Evolutionary conservation across 2,888 invertebrate genomes (phyloP), one percentile per base, ranked within the genome.

Genomic region (Idaea dimidiata): DNA sequence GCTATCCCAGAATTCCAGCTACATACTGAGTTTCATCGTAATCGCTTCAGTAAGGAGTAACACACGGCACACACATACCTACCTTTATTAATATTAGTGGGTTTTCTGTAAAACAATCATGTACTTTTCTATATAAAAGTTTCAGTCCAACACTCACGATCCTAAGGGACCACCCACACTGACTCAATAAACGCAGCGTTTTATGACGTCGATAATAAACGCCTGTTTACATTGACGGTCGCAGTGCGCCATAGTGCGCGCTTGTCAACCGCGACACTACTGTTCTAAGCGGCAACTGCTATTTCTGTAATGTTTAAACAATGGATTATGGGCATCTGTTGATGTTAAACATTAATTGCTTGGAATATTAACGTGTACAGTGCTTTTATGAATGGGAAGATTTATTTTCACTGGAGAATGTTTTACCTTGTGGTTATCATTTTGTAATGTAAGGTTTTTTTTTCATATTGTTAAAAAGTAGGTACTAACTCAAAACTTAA

Each of bases 161-260:
- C 10, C 43, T 82, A 80, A 83, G 72, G 79, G 90, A 88, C 91
- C 91, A 91, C 91, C 89, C 91, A 89, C 86, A 87, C 80, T 73
- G 87, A 68, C 78, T 80, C 73, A 82, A 85, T 88, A 88, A 89
- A 87, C 84, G 86, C 83, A 43, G 73, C 83, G 85, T 86, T 88
- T 89, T 89, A 91, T 85, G 83, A 81, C 75, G 73, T 73, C 80
- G 83, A 84, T 89, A 89, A 89, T 90, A 90, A 88, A 88, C 80
- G 81, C 78, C 66, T 87, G 88, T 88, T 87, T 89, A 87, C 87
- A 81, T 63, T 78, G 73, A 79, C 71, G 81, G 81, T 79, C 73
- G 74, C 73, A 69, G 74, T 69, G 71, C 72, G n/a, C n/a, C n/a
- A n/a, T n/a, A n/a, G n/a, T 63, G 68, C n/a, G n/a, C n/a, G 71